phyloP scores from a whole-genome alignment of 2,888 invertebrate genomes.

The Leucoma salicis region DNA sequence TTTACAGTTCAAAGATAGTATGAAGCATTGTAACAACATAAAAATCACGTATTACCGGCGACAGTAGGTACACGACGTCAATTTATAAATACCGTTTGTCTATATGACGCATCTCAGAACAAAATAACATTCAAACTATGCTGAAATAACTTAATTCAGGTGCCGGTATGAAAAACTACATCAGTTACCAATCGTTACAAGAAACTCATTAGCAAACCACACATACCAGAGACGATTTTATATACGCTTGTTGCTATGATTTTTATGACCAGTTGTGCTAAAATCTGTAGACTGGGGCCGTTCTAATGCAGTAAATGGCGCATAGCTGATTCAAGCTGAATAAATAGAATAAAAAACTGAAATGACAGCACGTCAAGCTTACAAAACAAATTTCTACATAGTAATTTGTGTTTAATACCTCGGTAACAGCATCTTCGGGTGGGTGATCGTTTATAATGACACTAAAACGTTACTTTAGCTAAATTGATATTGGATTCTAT shows the following conservation, averaged over 20 bases:
- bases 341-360: conserved; percentile 76
- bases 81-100: conserved; percentile 31
- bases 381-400: conserved; percentile 47
- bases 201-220: conserved; percentile 42
- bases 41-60: conserved; percentile 12
- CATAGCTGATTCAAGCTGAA: conserved; percentile 75
- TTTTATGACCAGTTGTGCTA: conserved; percentile 60
- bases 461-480: conserved; percentile 58
- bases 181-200: conserved; percentile 43
- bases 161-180: conserved; percentile 62
- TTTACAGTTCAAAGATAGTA: conserved; percentile 49
- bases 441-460: conserved; percentile 52
- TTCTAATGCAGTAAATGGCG: conserved; percentile 78
- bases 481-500: conserved; percentile 75
- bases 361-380: conserved; percentile 74
- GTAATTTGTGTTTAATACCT: conserved; percentile 55
- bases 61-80: conserved; percentile 10
- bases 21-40: conserved; percentile 28
- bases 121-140: conserved; percentile 50
- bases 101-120: conserved; percentile 46
- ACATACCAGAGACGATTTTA: conserved; percentile 43
- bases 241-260: conserved; percentile 47
- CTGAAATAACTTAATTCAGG: conserved; percentile 52
- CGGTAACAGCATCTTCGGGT: conserved; percentile 47
- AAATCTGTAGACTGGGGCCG: conserved; percentile 61